Evolutionary conservation across 2,797 vertebrate species (phyloP), one percentile per base, ranked within the genome.

Genomic region (Aphelocoma californica): DNA sequence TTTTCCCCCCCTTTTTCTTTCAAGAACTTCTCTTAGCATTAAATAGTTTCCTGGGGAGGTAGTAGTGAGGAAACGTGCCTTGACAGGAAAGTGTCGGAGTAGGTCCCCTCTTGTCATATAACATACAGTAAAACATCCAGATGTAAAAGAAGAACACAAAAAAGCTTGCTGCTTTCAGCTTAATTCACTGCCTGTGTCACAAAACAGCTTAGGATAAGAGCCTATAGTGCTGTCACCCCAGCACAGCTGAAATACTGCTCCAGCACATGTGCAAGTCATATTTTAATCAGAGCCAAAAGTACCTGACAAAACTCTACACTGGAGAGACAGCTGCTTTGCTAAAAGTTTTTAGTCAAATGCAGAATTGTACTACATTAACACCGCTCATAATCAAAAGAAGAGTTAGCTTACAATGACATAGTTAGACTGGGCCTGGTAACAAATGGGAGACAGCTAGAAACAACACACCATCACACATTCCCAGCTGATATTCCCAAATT

Each of bases 401-500:
- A 56, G 17, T 42, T 62, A 34, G 9, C 18, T 51, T 65, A 32
- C 20, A 56, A 7, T 9, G 25, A 5, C 54, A 42, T 8, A 14
- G 25, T 60, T 64, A 74, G 36, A 36, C 3, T 13, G 14, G 28
- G 18, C 36, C 40, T 11, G 40, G 40, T 32, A 11, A 65, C 28
- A 77, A 78, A 57, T 3, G 9, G 11, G 54, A 86, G 18, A 14
- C 53, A 34, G 18, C 31, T 19, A 10, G n/a, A 66, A 89, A 62
- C 18, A 64, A 20, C 47, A 1, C 17, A 42, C 3, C 26, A 18
- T 18, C 14, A 10, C 61, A 11, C 29, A 2, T 15, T 72, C 20
- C n/a, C 44, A 44, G 0, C 4, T 50, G 60, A 17, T 50, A 21
- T 3, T 51, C 38, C 71, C 18, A 23, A 53, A 18, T 0, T 18